These are phyloP conservation scores for Argya squamiceps DNA, from an alignment of 2,797 vertebrate species.

Conservation along the genomic window DNA sequence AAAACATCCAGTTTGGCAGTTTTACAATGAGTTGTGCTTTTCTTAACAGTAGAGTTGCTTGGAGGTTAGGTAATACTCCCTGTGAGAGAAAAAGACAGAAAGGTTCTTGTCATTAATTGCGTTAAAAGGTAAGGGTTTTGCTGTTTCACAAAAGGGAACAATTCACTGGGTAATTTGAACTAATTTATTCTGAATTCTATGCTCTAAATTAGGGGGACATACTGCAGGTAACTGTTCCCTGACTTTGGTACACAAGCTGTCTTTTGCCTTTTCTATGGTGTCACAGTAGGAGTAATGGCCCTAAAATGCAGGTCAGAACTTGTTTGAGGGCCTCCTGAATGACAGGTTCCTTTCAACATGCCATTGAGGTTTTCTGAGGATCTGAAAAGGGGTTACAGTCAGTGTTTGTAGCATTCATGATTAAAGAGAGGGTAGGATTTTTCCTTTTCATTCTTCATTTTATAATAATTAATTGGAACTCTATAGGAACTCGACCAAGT, in stretches of 20 bases:
- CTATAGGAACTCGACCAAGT: slow-evolving; percentile 27
- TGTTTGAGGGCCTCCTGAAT: background rate
- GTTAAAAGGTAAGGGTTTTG: background rate
- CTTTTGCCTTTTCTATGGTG: background rate
- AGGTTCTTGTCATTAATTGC: background rate
- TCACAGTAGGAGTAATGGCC: slow-evolving; percentile 5
- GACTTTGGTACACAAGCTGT: background rate
- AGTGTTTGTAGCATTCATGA: background rate
- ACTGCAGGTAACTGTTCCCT: slow-evolving; percentile 3
- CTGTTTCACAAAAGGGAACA: slow-evolving; percentile 4
- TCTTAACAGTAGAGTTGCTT: background rate
- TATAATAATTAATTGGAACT: slow-evolving; percentile 48
- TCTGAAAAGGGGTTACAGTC: background rate
- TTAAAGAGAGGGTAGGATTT: background rate
- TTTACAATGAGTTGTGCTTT: background rate
- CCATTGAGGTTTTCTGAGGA: background rate
- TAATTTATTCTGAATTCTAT: slow-evolving; percentile 1
- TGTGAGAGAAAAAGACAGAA: background rate
- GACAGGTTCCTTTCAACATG: background rate
- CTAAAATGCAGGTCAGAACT: slow-evolving; percentile 2
- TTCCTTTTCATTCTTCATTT: slow-evolving; percentile 18
- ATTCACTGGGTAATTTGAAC: slow-evolving; percentile 10
- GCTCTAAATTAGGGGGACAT: background rate
- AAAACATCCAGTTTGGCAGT: background rate
- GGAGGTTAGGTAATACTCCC: background rate